These are phyloP conservation scores for Cotesia glomerata DNA, from an alignment of 1,140 invertebrate species.

Conservation along the genomic window DNA sequence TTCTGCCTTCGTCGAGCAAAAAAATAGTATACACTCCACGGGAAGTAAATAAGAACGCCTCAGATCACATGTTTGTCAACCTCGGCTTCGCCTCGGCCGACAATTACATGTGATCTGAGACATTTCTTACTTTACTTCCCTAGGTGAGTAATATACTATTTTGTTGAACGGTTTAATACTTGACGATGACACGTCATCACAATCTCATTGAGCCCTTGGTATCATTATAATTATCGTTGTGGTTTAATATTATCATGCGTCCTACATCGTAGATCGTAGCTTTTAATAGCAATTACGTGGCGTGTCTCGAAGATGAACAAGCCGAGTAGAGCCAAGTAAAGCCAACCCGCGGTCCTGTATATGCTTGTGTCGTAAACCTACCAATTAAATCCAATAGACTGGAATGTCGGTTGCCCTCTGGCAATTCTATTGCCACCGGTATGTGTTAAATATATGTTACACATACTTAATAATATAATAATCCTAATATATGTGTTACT, in stretches of 20 bases:
- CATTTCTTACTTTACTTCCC: too few species aligned
- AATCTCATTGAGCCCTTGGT: not conserved
- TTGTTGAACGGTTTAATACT: not conserved
- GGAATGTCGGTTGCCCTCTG: constrained; percentile 24
- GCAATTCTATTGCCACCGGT: constrained; percentile 19
- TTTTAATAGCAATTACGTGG: constrained; percentile 32
- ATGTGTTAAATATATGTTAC: not conserved
- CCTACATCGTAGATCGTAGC: constrained; percentile 28
- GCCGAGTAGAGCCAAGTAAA: too few species aligned
- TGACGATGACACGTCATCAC: not conserved
- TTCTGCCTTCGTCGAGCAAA: too few species aligned
- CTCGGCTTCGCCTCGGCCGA: too few species aligned
- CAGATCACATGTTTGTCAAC: too few species aligned
- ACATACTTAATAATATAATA: too few species aligned
- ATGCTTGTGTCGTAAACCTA: constrained; percentile 27
- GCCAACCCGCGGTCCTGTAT: constrained; percentile 7
- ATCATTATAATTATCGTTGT: constrained; percentile 6
- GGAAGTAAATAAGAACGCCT: too few species aligned
- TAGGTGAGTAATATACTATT: too few species aligned
- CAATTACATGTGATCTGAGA: too few species aligned
- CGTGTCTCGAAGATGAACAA: constrained; percentile 28
- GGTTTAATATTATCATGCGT: constrained; percentile 30
- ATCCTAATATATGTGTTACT: not conserved
- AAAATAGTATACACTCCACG: too few species aligned
- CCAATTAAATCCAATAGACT: constrained; percentile 31